phyloP scores from a whole-genome alignment of 2,888 invertebrate genomes.

The Apamea sordens region DNA sequence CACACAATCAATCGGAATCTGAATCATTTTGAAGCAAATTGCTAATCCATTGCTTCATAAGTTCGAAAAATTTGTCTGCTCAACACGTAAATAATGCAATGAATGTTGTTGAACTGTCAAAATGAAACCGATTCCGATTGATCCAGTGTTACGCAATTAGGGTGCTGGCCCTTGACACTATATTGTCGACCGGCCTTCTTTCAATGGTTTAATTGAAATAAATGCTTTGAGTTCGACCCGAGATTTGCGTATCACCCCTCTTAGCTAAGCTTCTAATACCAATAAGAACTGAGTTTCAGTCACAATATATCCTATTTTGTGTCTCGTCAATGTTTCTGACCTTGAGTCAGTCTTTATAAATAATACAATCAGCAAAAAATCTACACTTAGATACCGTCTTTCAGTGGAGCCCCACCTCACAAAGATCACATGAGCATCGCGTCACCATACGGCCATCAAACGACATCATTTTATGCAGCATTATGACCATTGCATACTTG shows the following conservation, averaged over 20 bases:
- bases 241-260: neutral
- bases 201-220: neutral
- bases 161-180: no score
- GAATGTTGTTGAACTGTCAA: no score
- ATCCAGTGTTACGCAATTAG: no score
- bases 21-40: no score
- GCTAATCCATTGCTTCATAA: no score
- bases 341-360: neutral
- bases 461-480: constrained; percentile 32
- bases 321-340: neutral
- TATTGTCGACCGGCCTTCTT: neutral
- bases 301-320: neutral
- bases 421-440: constrained; percentile 46
- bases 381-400: neutral
- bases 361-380: no score
- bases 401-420: constrained; percentile 28
- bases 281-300: neutral
- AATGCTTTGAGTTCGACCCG: neutral
- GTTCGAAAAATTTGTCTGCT: no score
- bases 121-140: no score
- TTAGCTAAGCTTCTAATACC: no score
- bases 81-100: no score
- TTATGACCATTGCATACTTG: constrained; percentile 31
- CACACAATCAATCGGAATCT: no score
- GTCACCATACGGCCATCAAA: constrained; percentile 39